Base-by-base conservation (phyloP, 2,888 invertebrate species). In the Congeria kusceri region DNA sequence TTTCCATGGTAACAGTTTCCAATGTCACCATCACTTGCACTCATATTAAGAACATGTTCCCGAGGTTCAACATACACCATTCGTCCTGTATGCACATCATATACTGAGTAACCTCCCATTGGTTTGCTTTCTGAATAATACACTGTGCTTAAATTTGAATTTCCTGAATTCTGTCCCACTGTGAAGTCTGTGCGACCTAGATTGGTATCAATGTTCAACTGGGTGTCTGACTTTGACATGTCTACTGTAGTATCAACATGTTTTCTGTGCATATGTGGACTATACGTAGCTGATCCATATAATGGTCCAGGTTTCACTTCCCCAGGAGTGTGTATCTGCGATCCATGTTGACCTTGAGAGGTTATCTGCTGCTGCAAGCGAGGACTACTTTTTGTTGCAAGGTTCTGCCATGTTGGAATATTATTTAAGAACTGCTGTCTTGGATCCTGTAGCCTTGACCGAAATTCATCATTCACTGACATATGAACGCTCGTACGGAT, bases 221-320 rank as follows among this genome's bases (percentile, higher is more conserved):
- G 90, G 39, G 85, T 88, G 69, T 90, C 90, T 4, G 90, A 90
- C 66, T 89, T 90, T 7, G 88, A 89, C 49, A 89, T 72, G 72
- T 88, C 89, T 25, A 87, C 84, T 71, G 80, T 66, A 29, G 71
- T 32, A 64, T 75, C 70, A 80, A 69, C 53, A 64, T 75, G 47
- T 75, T 75, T 72, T 44, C 87, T 66, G 56, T 83, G 80, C 66
- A 86, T 74, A 57, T 86, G 79, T 11, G 87, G 87, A 62, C 87
- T 87, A 29, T 85, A 84, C 1, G 86, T 83, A 1, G 84, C 84
- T 23, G 80, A 80, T 3, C 80, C 80, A n/a, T 80, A 86, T 27
- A 28, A n/a, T 13, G 72, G 61, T 11, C 69, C 61, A 63, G 76
- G 58, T 62, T 66, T 65, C 15, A n/a, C 56, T 9, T 80, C 73